Base-by-base conservation (phyloP, 2,113 vertebrate genomes). In the Ptilonorhynchus violaceus region DNA sequence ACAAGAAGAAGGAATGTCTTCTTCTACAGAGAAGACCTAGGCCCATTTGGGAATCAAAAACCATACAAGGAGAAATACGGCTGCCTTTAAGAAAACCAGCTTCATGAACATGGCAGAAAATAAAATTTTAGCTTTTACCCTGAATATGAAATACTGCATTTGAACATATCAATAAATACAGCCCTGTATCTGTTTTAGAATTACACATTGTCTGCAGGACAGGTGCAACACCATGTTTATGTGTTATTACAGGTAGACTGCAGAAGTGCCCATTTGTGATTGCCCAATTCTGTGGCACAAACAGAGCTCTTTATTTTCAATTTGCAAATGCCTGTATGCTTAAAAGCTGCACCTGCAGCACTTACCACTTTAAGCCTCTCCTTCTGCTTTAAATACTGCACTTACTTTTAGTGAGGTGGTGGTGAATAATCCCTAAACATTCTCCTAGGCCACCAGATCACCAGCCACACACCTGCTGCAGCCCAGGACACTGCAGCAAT, bases 301-400 rank as follows among this genome's bases (percentile, higher is more conserved):
- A 74, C 30, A 13, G 58, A 84, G 41, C 60, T 72, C 81, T 83
- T 53, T 42, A 15, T 80, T 95, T 78, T 66, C 85, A 50, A 20
- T 50, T 94, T 89, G 63, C 56, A 88, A 62, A 68, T 82, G 30
- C 37, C 67, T 47, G 4, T 55, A 22, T 10, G 14, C 78, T 92
- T 56, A 69, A 96, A 96, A 93, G 60, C 67, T 83, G 78, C 56
- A 74, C 74, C 67, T 90, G 80, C 84, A 95, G 86, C 94, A 92
- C 95, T 95, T 97, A 79, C 4, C 22, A 49, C 80, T 91, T 76
- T 56, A 81, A 92, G 23, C 44, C n/a, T 96, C 39, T 77, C 39
- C 41, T 95, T 53, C 69, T 72, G 60, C n/a, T 95, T 84, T 86
- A 82, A 84, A 60, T 33, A 47, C 46, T 93, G 93, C 93, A 93